Conservation (phyloP, 2,797 vertebrate species). For the Babyrousa celebensis region DNA sequence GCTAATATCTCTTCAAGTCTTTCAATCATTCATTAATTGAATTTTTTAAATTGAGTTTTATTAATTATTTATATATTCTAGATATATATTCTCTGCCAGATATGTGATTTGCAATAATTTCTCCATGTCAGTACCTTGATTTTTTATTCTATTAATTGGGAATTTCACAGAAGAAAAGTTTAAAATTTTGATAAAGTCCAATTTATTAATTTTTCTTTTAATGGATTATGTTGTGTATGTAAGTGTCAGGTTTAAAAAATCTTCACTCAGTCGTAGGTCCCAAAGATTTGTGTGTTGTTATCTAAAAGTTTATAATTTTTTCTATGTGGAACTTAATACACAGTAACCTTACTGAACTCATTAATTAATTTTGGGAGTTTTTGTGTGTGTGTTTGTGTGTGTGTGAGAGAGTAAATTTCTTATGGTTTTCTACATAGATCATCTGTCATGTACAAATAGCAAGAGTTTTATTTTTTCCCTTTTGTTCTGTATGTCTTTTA, state of each 20-base stretch:
- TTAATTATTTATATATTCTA: background rate
- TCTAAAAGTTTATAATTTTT: background rate
- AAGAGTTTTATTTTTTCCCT: background rate
- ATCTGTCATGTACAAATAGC: background rate
- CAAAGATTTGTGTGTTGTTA: background rate
- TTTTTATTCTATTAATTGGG: background rate
- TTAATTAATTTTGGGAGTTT: background rate
- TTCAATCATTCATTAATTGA: background rate
- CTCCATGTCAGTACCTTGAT: background rate
- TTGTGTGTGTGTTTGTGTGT: background rate
- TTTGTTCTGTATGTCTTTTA: background rate
- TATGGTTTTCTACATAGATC: background rate
- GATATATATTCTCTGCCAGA: background rate
- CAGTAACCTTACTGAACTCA: background rate
- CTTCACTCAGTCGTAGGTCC: background rate
- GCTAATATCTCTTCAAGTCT: background rate
- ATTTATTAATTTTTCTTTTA: background rate
- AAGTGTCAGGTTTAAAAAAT: background rate
- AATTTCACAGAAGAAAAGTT: background rate
- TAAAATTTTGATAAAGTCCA: background rate
- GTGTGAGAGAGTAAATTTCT: background rate
- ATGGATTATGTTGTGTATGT: background rate
- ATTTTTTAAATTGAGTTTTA: background rate
- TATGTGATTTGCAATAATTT: background rate
- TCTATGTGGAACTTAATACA: background rate